Percentiles rank a stretch among this genome's conserved stretches.
Conservation (phyloP, 2,888 invertebrate species). For the Copidosoma aretas region DNA sequence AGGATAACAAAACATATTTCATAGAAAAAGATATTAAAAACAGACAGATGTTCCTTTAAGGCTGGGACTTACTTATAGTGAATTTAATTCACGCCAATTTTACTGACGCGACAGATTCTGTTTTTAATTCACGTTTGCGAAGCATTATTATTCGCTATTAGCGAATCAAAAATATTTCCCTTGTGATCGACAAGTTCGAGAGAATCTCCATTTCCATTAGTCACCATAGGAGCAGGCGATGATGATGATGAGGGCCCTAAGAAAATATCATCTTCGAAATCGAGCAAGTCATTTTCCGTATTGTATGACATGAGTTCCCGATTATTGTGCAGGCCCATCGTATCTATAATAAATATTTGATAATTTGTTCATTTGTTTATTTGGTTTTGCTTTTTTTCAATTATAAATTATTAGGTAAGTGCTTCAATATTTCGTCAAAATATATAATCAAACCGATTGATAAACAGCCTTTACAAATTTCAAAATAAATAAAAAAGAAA, state of each 20-base stretch:
- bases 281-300: slow-evolving; percentile 51
- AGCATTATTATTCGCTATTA: slow-evolving; percentile 45
- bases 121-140: slow-evolving; percentile 38
- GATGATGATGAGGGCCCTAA: slow-evolving; percentile 48
- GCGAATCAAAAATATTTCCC: slow-evolving; percentile 51
- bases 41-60: too few relatives aligned
- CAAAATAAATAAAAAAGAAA: neutral
- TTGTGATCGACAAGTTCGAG: slow-evolving; percentile 52
- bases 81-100: slow-evolving; percentile 30
- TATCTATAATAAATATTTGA: too few relatives aligned
- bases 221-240: slow-evolving; percentile 41
- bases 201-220: slow-evolving; percentile 44
- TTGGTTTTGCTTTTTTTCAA: too few relatives aligned
- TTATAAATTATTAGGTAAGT: too few relatives aligned
- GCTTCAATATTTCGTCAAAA: too few relatives aligned
- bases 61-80: too few relatives aligned
- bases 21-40: too few relatives aligned
- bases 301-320: slow-evolving; percentile 59
- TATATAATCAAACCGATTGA: neutral
- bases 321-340: slow-evolving; percentile 40
- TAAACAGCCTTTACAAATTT: neutral
- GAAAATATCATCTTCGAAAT: slow-evolving; percentile 58
- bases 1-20: too few relatives aligned
- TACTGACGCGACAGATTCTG: too few relatives aligned
- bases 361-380: too few relatives aligned